These are phyloP conservation scores for Cairina moschata DNA, from an alignment of 2,113 vertebrate species.

Conservation along the genomic window DNA sequence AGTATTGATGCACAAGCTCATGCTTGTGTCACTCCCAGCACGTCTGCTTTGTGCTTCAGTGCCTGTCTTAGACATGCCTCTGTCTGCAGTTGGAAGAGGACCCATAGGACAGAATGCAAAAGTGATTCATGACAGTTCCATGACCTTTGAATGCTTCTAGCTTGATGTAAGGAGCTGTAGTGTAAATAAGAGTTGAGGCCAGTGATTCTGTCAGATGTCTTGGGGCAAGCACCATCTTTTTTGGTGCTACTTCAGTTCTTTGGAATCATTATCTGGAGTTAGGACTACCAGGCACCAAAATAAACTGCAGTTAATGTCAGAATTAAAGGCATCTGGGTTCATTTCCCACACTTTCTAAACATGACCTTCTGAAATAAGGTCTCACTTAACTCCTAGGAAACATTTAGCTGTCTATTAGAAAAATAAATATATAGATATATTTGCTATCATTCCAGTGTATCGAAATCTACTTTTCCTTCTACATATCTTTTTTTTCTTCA, in stretches of 20 bases:
- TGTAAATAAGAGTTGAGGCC: slow-evolving; percentile 24
- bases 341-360: slow-evolving; percentile 37
- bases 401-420: neutral
- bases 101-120: neutral
- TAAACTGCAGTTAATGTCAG: slow-evolving; percentile 1
- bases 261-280: neutral
- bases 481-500: neutral
- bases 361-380: neutral
- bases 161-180: neutral
- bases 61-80: neutral
- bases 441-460: neutral
- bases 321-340: slow-evolving; percentile 12
- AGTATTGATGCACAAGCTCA: neutral
- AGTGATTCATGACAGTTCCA: neutral
- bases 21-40: neutral
- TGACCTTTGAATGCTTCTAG: neutral
- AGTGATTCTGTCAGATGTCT: neutral
- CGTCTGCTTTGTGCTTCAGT: neutral
- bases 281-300: neutral
- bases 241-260: neutral
- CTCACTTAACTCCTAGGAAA: neutral
- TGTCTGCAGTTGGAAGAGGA: neutral
- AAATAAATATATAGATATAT: neutral
- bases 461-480: neutral
- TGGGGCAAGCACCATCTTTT: neutral